Conservation (phyloP, 2,797 vertebrate species). For the Kryptolebias ocellatus region DNA sequence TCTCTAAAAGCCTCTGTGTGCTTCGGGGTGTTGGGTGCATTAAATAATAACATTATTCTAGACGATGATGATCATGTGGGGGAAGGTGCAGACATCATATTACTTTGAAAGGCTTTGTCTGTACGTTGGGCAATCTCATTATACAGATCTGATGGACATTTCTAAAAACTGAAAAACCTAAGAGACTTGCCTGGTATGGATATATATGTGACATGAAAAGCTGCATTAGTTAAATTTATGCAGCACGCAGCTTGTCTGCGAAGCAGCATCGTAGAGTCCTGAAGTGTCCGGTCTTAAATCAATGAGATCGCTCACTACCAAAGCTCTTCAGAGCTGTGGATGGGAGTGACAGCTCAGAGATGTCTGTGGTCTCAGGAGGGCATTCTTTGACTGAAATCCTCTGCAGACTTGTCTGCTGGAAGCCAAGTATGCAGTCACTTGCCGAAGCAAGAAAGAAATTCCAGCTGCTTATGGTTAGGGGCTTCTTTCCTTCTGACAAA, state of each 20-base stretch:
- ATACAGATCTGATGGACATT: conserved; percentile 9
- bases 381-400: conserved; percentile 35
- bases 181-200: not conserved
- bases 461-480: conserved; percentile 28
- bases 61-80: not conserved
- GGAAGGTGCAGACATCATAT: conserved; percentile 33
- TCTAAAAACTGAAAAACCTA: conserved; percentile 1
- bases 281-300: conserved; percentile 22
- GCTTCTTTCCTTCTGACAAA: conserved; percentile 34
- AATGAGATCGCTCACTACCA: conserved; percentile 21
- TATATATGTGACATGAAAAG: conserved; percentile 27
- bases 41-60: conserved; percentile 37
- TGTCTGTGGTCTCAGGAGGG: conserved; percentile 34
- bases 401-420: conserved; percentile 20
- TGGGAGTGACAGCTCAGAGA: conserved; percentile 50
- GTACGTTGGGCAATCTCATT: conserved; percentile 1
- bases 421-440: conserved; percentile 42
- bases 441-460: conserved; percentile 17
- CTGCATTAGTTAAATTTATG: conserved; percentile 6
- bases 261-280: conserved; percentile 22
- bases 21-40: conserved; percentile 16
- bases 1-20: conserved; percentile 37
- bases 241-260: conserved; percentile 22
- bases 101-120: conserved; percentile 25
- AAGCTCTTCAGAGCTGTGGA: conserved; percentile 30